Percentiles rank a stretch among this genome's conserved stretches.
phyloP scores from a whole-genome alignment of 2,888 invertebrate species.

The Lithodes maja region DNA sequence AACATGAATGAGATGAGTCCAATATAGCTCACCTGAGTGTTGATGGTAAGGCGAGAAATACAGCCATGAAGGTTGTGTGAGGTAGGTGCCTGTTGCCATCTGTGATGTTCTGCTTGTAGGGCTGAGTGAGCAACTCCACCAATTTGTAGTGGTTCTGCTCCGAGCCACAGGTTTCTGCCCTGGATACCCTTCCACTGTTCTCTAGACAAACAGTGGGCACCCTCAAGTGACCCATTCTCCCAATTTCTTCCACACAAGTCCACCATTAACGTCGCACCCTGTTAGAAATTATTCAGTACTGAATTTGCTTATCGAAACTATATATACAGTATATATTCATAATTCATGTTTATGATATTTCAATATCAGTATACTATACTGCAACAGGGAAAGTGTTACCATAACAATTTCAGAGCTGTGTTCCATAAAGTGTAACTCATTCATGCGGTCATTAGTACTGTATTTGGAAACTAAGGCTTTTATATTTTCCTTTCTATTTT shows the following conservation, averaged over 20 bases:
- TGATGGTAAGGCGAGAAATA: constrained; percentile 40
- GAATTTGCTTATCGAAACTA: no score
- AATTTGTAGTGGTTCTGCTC: constrained; percentile 36
- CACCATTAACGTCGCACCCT: constrained; percentile 50
- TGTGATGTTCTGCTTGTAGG: constrained; percentile 26
- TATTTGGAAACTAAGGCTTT: no score
- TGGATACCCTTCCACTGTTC: constrained; percentile 16
- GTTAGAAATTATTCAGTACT: no score
- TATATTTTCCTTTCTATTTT: no score
- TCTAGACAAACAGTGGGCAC: constrained; percentile 33
- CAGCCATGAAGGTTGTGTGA: constrained; percentile 43
- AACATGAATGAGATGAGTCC: background rate
- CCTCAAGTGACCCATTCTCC: background rate
- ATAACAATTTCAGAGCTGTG: no score
- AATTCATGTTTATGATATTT: no score
- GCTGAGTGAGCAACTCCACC: constrained; percentile 49
- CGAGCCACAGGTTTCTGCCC: constrained; percentile 22
- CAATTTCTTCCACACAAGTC: constrained; percentile 46
- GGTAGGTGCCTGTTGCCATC: constrained; percentile 47
- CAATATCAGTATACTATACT: no score
- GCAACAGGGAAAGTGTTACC: no score
- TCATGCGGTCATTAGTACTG: no score
- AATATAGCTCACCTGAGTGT: constrained; percentile 45
- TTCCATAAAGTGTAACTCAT: no score
- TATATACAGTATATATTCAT: no score